Base-by-base conservation (phyloP, 2,888 invertebrate species). In the Gnatocerus cornutus region DNA sequence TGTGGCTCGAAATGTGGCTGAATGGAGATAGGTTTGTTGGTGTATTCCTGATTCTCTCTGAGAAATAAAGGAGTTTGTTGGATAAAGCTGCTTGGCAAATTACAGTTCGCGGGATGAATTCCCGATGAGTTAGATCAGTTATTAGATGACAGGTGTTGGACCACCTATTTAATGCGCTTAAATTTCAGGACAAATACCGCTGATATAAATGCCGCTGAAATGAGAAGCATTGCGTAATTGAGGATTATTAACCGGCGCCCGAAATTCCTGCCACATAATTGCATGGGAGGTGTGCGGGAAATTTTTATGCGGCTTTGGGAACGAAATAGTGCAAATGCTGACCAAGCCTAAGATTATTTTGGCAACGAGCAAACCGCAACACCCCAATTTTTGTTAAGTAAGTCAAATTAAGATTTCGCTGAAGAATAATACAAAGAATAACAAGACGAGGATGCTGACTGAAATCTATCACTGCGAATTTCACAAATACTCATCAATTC, bases 71-170 rank as follows among this genome's bases (percentile, higher is more conserved):
- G 63, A 68, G 73, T 72, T 74, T 73, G 74, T 72, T 71, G 73
- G 74, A 67, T 71, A 75, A 76, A 76, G 80, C 79, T 80, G 79
- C 78, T 79, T 78, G 81, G 81, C 81, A 82, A 83, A 83, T 83
- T 83, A 82, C 79, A 80, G 79, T 80, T 77, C 80, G 80, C 77
- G 78, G 73, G 79, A 79, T 80, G 83, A 83, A 83, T 83, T 77
- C 78, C 63, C 79, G 80, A 83, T 82, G 79, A 82, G 81, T 73
- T 74, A 74, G 78, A 80, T 81, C 80, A 79, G 79, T 79, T 81
- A 81, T 80, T 79, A 79, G 78, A 76, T 78, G 79, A 79, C 82
- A 81, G 81, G 80, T 81, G 80, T 55, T 53, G 68, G 55, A 13
- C 41, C 39, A 53, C 63, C 63, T 63, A 53, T 63, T 62, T 62